phyloP scores from a whole-genome alignment of 2,797 vertebrate genomes.

The Lycodopsis pacificus region DNA sequence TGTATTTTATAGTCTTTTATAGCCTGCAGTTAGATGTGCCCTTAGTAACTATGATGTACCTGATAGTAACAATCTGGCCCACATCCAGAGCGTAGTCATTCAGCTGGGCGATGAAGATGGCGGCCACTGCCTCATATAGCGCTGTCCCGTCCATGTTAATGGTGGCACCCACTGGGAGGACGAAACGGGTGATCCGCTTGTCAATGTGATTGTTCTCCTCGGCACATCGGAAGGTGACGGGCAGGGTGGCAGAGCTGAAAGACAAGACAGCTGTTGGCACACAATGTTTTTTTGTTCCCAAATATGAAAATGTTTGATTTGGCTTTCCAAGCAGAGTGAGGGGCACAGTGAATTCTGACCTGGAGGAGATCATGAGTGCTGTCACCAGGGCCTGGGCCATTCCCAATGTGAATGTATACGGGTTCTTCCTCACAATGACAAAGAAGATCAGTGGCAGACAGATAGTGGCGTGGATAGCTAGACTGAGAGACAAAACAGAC shows the following conservation, averaged over 20 bases:
- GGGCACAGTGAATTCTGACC: slow-evolving; percentile 81
- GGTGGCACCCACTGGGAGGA: slow-evolving; percentile 96
- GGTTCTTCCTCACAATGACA: slow-evolving; percentile 94
- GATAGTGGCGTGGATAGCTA: slow-evolving; percentile 91
- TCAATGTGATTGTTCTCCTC: slow-evolving; percentile 95
- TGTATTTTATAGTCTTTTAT: not conserved
- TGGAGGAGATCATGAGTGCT: slow-evolving; percentile 98
- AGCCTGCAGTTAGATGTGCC: not conserved
- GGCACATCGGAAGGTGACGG: slow-evolving; percentile 95
- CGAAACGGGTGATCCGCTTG: slow-evolving; percentile 96
- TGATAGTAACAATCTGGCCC: slow-evolving; percentile 95
- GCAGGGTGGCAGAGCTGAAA: slow-evolving; percentile 94
- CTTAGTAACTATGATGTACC: slow-evolving; percentile 76
- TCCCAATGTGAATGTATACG: slow-evolving; percentile 91
- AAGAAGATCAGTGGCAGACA: slow-evolving; percentile 94
- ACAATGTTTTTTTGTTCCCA: not conserved
- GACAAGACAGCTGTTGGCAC: not conserved
- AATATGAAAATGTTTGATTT: not conserved
- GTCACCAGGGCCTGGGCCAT: slow-evolving; percentile 98
- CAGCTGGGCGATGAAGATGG: slow-evolving; percentile 96
- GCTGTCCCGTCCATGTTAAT: slow-evolving; percentile 99
- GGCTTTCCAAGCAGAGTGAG: not conserved
- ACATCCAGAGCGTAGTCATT: slow-evolving; percentile 90
- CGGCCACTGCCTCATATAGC: slow-evolving; percentile 96
- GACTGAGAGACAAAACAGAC: slow-evolving; percentile 76